A percentile compares a stretch with the other conserved stretches of the same genome.
Conservation (phyloP, 2,113 vertebrate genomes). For the Isurus oxyrinchus region DNA sequence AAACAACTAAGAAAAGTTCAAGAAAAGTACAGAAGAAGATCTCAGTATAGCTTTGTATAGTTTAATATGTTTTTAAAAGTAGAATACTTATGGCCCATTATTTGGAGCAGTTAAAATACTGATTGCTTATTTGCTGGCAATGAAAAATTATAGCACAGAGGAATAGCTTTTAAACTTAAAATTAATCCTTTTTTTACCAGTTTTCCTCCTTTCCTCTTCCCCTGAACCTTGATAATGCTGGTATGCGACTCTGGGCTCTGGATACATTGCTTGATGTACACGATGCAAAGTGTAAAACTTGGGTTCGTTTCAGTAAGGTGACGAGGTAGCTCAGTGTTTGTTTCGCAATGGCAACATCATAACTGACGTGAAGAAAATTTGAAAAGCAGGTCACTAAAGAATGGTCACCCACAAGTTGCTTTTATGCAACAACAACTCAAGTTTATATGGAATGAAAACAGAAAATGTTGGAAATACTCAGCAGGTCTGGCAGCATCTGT, state of each 20-base stretch:
- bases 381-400: background rate
- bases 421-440: background rate
- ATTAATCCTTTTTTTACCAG: background rate
- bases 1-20: conserved; percentile 15
- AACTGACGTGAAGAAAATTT: background rate
- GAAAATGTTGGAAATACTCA: too few species aligned
- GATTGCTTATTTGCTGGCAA: conserved; percentile 5
- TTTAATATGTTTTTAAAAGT: background rate
- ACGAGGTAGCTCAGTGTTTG: background rate
- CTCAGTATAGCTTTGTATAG: background rate
- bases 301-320: background rate
- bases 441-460: background rate
- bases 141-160: background rate
- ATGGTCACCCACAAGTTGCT: background rate
- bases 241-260: too few species aligned
- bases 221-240: background rate
- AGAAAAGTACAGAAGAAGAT: background rate
- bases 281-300: background rate
- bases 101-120: background rate
- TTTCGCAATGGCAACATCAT: background rate
- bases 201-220: background rate
- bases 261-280: background rate
- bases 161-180: background rate
- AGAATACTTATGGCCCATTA: background rate
- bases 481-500: too few species aligned